Evolutionary conservation across 2,888 invertebrate species (phyloP).

Genomic region (Branchipolynoe longqiensis): DNA sequence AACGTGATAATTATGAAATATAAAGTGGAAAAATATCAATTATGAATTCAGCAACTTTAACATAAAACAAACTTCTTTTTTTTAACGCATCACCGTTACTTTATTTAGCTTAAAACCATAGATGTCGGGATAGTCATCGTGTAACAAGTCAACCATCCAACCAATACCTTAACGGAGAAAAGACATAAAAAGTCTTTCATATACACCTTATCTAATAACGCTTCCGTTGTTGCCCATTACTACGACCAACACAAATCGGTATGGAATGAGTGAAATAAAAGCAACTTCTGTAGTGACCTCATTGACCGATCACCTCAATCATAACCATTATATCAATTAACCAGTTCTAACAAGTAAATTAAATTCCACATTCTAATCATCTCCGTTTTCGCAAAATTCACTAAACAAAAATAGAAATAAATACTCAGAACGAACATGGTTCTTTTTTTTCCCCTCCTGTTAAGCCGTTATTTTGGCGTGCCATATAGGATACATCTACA

Average conservation of each 20-base stretch:
- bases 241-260: not conserved
- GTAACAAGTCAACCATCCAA: slow-evolving; percentile 27
- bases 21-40: no score
- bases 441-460: not conserved
- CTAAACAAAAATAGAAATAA: slow-evolving; percentile 14
- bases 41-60: not conserved
- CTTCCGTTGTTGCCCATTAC: slow-evolving; percentile 19
- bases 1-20: no score
- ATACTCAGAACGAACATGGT: slow-evolving; percentile 10
- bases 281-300: slow-evolving; percentile 17
- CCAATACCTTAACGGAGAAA: slow-evolving; percentile 37
- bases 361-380: not conserved
- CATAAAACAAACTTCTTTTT: not conserved
- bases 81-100: slow-evolving; percentile 28
- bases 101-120: slow-evolving; percentile 39
- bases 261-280: slow-evolving; percentile 51
- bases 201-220: not conserved
- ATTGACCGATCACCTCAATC: not conserved
- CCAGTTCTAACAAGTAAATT: not conserved
- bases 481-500: no score
- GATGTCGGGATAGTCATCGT: slow-evolving; percentile 13
- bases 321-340: slow-evolving; percentile 2
- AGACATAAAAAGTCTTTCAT: not conserved
- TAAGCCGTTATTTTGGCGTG: no score
- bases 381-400: not conserved